A percentile compares a stretch with the other conserved stretches of the same genome.
Evolutionary conservation across 2,113 vertebrate species (phyloP).

Genomic region (Vulpes ferrilata): DNA sequence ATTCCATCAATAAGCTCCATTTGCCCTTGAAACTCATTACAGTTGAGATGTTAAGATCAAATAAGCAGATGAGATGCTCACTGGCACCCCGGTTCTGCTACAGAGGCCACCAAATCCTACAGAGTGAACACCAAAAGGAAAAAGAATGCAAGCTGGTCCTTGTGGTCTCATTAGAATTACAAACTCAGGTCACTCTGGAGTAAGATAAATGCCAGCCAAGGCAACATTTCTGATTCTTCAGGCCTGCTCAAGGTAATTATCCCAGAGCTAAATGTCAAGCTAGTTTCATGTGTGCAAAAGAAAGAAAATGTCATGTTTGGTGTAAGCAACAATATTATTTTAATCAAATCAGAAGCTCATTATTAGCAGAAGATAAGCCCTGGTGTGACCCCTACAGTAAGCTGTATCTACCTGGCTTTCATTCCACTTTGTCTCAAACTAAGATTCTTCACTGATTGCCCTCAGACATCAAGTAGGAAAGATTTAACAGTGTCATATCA

Average conservation of each 20-base stretch:
- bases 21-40: constrained; percentile 83
- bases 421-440: background rate
- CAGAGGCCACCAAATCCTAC: constrained; percentile 39
- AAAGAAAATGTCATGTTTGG: constrained; percentile 77
- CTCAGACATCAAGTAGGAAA: background rate
- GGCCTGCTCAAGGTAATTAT: constrained; percentile 83
- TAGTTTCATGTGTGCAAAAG: constrained; percentile 73
- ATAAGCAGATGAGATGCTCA: constrained; percentile 18
- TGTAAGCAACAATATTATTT: constrained; percentile 76
- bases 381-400: background rate
- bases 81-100: constrained; percentile 59
- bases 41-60: constrained; percentile 69
- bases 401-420: background rate
- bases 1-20: constrained; percentile 80
- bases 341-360: constrained; percentile 76
- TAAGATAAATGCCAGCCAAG: constrained; percentile 83
- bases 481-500: background rate
- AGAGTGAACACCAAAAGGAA: background rate
- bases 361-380: constrained; percentile 59
- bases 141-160: background rate
- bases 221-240: constrained; percentile 69
- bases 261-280: constrained; percentile 81
- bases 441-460: background rate
- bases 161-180: constrained; percentile 78
- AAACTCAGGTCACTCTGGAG: constrained; percentile 76